Evolutionary conservation across 1,140 invertebrate species (phyloP).

Genomic region (Amyelois transitella): DNA sequence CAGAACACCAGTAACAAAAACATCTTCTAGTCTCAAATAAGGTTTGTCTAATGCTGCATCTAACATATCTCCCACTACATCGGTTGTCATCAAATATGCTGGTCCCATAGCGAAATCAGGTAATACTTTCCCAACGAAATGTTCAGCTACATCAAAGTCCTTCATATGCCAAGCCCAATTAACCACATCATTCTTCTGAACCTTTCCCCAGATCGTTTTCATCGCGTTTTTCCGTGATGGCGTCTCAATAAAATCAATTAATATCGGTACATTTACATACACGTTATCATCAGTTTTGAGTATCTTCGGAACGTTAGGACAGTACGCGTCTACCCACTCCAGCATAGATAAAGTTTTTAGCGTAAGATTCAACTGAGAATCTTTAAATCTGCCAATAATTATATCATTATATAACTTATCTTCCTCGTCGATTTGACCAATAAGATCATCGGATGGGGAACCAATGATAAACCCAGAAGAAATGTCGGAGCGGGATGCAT

Average conservation of each 20-base stretch:
- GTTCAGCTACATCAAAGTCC: background rate
- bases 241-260: conserved; percentile 81
- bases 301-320: conserved; percentile 82
- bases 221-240: conserved; percentile 79
- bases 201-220: conserved; percentile 84
- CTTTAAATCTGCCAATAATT: conserved; percentile 84
- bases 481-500: conserved; percentile 81
- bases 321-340: conserved; percentile 88
- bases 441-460: conserved; percentile 73
- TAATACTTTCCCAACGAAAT: conserved; percentile 72
- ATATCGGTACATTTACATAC: conserved; percentile 89
- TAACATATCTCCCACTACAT: conserved; percentile 82
- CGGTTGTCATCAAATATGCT: conserved; percentile 85
- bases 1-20: conserved; percentile 92
- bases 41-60: conserved; percentile 80
- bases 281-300: conserved; percentile 94
- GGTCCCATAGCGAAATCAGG: conserved; percentile 87
- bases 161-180: background rate
- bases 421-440: conserved; percentile 77
- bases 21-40: conserved; percentile 91
- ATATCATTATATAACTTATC: conserved; percentile 84
- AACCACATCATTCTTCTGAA: conserved; percentile 77
- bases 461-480: conserved; percentile 88
- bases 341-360: conserved; percentile 89
- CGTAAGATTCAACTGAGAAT: conserved; percentile 91